phyloP scores from a whole-genome alignment of 1,140 invertebrate genomes.

The Trachymyrmex septentrionalis region DNA sequence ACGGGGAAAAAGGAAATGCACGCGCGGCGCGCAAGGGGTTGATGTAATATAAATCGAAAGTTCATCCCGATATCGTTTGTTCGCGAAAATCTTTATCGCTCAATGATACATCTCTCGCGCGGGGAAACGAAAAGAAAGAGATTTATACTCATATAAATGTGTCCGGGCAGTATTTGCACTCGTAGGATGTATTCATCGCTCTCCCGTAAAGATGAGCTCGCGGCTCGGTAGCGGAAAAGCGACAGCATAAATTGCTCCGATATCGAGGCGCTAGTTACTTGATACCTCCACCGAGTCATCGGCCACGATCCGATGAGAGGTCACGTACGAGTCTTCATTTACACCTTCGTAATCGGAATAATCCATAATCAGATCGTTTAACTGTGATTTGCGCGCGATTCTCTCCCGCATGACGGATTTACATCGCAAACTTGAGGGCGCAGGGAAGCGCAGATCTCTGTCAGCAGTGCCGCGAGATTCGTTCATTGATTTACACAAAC shows the following conservation, averaged over 20 bases:
- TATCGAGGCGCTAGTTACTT: constrained; percentile 48
- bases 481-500: not conserved
- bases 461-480: not conserved
- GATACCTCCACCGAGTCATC: constrained; percentile 65
- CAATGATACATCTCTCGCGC: constrained; percentile 38
- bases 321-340: constrained; percentile 75
- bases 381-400: constrained; percentile 28
- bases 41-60: constrained; percentile 33
- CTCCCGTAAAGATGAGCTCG: constrained; percentile 25
- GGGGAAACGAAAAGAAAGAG: constrained; percentile 10
- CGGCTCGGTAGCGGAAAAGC: constrained; percentile 44
- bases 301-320: constrained; percentile 67
- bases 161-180: constrained; percentile 27
- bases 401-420: constrained; percentile 11
- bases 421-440: not conserved
- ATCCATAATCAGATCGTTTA: constrained; percentile 57
- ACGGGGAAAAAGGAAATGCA: constrained; percentile 10
- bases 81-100: constrained; percentile 49
- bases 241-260: constrained; percentile 66
- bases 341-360: constrained; percentile 56
- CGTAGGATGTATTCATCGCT: constrained; percentile 27
- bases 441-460: not conserved
- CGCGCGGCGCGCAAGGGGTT: not conserved
- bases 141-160: constrained; percentile 36
- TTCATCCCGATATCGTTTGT: constrained; percentile 29